Base-by-base conservation (phyloP, 30 jellyfish, hydroid and myxozoan genomes). In the Aurelia aurita complex sp. Pacific region DNA sequence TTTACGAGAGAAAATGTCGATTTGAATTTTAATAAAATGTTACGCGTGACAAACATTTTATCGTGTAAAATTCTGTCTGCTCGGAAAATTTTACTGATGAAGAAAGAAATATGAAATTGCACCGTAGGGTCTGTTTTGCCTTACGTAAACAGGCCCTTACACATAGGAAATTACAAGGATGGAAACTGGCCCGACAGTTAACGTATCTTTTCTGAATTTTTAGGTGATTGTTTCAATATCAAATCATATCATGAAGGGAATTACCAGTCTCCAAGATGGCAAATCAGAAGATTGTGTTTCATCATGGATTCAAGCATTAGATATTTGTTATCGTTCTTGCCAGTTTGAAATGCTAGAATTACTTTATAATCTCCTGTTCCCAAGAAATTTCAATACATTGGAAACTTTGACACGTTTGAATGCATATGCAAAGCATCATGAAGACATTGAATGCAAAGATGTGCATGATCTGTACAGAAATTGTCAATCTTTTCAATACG, bases 231-330 rank as follows among this genome's bases (percentile, higher is more conserved):
- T 77, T 10, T 64, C 80, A 23, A 66, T 90, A 13, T 74, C 97
- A 15, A 18, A 61, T 38, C 84, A 74, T 34, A 36, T 90, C 42
- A 53, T 86, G 66, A 34, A 9, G 1, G 97, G 97, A 60, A 72
- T 84, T 14, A 17, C 73, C 38, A 55, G 63, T 23, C 43, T 83
- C 14, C 59, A 83, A 53, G 80, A 79, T 34, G 73, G 76, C 12
- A 83, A 90, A 36, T n/a, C 67, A 32, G 32, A 62, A 9, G 72
- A 55, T 36, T 75, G 89, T 61, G 67, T 76, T 73, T 7, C 50
- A n/a, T 77, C 55, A 38, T 83, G 96, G 97, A 85, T 83, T 42
- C 77, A 57, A 18, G 95, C 97, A 3, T 16, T 84, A 77, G 90
- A 83, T 38, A 55, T 67, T 29, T 54, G 75, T 23, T 72, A 73